Conservation (phyloP, 1,140 invertebrate species). For the Muscidifurax raptorellus region DNA sequence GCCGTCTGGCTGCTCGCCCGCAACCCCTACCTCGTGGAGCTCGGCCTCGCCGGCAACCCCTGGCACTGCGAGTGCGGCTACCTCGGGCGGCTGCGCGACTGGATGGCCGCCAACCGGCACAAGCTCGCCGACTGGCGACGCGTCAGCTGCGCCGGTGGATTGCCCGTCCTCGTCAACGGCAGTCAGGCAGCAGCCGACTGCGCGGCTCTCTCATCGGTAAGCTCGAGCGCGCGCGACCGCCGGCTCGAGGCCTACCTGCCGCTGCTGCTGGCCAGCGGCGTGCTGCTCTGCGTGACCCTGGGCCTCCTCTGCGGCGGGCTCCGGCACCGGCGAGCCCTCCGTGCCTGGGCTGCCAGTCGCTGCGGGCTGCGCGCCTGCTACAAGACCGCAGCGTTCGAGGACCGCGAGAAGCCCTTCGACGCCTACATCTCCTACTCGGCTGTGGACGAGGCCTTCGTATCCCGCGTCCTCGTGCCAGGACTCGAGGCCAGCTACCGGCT, state of each 20-base stretch:
- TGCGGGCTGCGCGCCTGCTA: constrained; percentile 91
- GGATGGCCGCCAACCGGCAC: constrained; percentile 74
- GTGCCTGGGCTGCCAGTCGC: constrained; percentile 91
- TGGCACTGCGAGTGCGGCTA: constrained; percentile 94
- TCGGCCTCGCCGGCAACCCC: constrained; percentile 88
- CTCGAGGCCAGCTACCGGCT: constrained; percentile 88
- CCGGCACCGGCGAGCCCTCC: constrained; percentile 87
- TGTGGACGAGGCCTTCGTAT: constrained; percentile 92
- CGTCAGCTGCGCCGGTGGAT: constrained; percentile 78
- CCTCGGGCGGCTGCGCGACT: constrained; percentile 84
- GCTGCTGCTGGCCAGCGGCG: constrained; percentile 83
- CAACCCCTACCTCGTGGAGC: constrained; percentile 86
- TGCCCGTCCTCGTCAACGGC: constrained; percentile 78
- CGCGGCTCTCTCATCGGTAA: constrained; percentile 72
- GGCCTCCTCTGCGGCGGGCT: constrained; percentile 84
- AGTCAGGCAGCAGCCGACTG: constrained; percentile 76
- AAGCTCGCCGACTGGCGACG: constrained; percentile 82
- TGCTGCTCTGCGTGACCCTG: constrained; percentile 83
- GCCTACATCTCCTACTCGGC: constrained; percentile 94
- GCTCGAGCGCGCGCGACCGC: constrained; percentile 78
- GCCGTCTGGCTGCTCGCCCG: constrained; percentile 83
- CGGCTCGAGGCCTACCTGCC: constrained; percentile 88
- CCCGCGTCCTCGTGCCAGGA: constrained; percentile 88
- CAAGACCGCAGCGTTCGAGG: constrained; percentile 84
- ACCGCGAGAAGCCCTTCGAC: constrained; percentile 91